Evolutionary conservation across 2,113 vertebrate genomes (phyloP).

Genomic region (Solea senegalensis): DNA sequence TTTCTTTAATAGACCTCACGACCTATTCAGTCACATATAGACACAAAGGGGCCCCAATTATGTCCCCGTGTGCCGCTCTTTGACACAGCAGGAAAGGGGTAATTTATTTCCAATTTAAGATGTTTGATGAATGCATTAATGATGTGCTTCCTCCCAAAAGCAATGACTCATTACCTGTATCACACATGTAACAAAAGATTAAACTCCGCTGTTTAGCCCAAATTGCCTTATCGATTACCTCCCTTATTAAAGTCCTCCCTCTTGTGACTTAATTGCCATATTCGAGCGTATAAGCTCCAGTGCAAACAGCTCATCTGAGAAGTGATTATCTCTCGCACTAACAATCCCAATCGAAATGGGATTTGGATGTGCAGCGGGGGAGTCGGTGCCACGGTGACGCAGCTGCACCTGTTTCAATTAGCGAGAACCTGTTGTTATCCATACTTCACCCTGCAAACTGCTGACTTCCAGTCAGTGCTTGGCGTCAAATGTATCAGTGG

Average conservation of each 20-base stretch:
- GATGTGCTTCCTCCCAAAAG: not conserved
- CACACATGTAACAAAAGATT: constrained; percentile 37
- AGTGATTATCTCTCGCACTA: constrained; percentile 55
- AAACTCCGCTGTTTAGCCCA: constrained; percentile 46
- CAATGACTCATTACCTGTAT: constrained; percentile 32
- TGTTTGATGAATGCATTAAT: constrained; percentile 39
- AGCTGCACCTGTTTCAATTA: constrained; percentile 65
- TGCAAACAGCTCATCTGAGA: constrained; percentile 46
- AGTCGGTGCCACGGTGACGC: not conserved
- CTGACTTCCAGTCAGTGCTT: constrained; percentile 21
- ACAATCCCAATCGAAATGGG: constrained; percentile 50
- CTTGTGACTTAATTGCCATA: constrained; percentile 54
- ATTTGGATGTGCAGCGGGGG: constrained; percentile 53
- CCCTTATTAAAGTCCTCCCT: constrained; percentile 45
- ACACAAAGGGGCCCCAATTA: constrained; percentile 22
- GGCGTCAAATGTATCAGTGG: too few species aligned
- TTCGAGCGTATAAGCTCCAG: constrained; percentile 26
- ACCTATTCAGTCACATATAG: constrained; percentile 5
- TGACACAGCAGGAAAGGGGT: constrained; percentile 27
- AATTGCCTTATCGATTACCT: constrained; percentile 64
- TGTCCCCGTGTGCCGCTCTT: not conserved
- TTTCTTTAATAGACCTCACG: constrained; percentile 12
- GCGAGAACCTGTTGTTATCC: constrained; percentile 32
- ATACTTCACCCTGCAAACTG: constrained; percentile 24
- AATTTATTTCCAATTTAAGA: constrained; percentile 35